Base-by-base conservation (phyloP, 2,113 vertebrate species). In the Cheirogaleus medius region DNA sequence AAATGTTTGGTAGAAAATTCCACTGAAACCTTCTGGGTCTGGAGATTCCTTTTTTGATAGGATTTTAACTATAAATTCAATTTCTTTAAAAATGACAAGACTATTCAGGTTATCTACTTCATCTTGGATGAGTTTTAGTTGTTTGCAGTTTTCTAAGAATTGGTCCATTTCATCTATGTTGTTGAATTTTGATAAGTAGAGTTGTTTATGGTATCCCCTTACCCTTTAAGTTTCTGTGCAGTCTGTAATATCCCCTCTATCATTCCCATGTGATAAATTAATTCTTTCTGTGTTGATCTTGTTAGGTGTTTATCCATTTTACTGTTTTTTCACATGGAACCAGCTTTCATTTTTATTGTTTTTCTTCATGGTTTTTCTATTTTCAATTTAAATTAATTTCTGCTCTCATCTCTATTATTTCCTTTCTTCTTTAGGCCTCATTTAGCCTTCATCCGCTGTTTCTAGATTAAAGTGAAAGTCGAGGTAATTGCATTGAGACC, bases 1-100 rank as follows among this genome's bases (percentile, higher is more conserved):
- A 92, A 93, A 66, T 68, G 54, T 42, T 77, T 83, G 49, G 56
- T 66, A 58, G 89, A 73, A 81, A 93, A 95, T 90, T 73, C 34
- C 42, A 82, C 29, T 37, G 54, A 86, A 82, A 68, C 27, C 66
- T 68, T 81, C 12, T 92, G 54, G 27, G 25, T 21, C 44, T 73
- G 3, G 20, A 73, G 32, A 64, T 83, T 89, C 71, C 20, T 84
- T n/a, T 95, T 73, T 74, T 86, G 73, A 54, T 47, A 81, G 54
- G 27, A 66, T 69, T 81, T 76, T 39, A 66, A 74, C 1, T 34
- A 66, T 42, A 85, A 54, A 92, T 68, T 95, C 54, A 37, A 66
- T 78, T 92, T 85, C 5, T 73, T 80, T 88, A 37, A 83, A 64
- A 56, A 12, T 84, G 63, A 29, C 1, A 89, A 20, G 5, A 60